Evolutionary conservation across 1,140 invertebrate species (phyloP).

Genomic region (Camponotus pennsylvanicus): DNA sequence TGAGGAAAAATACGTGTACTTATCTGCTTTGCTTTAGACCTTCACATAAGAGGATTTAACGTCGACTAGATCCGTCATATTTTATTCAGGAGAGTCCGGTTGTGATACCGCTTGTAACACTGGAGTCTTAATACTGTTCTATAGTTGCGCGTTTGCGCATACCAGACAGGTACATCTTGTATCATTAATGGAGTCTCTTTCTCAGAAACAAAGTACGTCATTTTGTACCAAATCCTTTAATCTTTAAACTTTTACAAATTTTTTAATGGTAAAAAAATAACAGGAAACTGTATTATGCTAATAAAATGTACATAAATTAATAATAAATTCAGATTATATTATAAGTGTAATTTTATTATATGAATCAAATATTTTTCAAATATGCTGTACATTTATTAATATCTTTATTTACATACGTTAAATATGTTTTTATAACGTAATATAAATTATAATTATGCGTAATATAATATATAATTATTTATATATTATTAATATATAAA

Average conservation of each 20-base stretch:
- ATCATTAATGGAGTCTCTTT: conserved; percentile 46
- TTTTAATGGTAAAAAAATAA: no score
- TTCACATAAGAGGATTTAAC: conserved; percentile 21
- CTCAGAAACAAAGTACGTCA: background rate
- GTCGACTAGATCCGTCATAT: conserved; percentile 22
- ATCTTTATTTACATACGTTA: background rate
- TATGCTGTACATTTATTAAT: background rate
- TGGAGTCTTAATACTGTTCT: conserved; percentile 19
- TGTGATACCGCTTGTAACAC: background rate
- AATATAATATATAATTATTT: no score
- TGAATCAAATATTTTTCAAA: background rate
- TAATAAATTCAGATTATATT: background rate
- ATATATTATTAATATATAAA: no score
- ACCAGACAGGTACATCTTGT: background rate
- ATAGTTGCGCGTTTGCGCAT: background rate
- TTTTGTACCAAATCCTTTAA: background rate
- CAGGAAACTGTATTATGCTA: background rate
- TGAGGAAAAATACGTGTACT: conserved; percentile 30
- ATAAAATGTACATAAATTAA: background rate
- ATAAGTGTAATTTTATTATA: background rate
- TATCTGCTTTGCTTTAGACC: background rate
- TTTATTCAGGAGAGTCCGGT: conserved; percentile 39
- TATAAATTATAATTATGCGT: background rate
- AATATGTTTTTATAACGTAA: background rate
- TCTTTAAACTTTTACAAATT: background rate